Evolutionary conservation across 2,888 invertebrate genomes (phyloP).

Genomic region (Xanthostigma xanthostigma): DNA sequence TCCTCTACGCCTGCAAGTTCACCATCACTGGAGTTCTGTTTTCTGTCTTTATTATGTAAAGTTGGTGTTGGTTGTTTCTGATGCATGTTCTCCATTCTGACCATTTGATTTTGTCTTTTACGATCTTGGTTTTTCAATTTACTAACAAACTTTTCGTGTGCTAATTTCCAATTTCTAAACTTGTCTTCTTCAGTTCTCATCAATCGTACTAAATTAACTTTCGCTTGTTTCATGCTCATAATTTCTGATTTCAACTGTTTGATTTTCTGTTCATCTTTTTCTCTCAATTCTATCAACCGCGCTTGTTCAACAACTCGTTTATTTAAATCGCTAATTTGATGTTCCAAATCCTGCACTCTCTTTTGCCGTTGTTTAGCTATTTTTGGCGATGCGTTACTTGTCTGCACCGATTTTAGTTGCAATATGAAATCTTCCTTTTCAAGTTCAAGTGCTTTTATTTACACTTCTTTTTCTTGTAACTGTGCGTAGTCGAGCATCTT

Average conservation of each 20-base stretch:
- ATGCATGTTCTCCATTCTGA: constrained; percentile 60
- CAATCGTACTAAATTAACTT: constrained; percentile 65
- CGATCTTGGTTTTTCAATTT: constrained; percentile 69
- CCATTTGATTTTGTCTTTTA: constrained; percentile 66
- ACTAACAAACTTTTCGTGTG: constrained; percentile 64
- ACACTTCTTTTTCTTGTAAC: constrained; percentile 46
- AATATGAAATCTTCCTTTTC: constrained; percentile 60
- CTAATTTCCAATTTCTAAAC: constrained; percentile 67
- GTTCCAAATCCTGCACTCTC: constrained; percentile 61
- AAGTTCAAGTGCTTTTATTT: constrained; percentile 51
- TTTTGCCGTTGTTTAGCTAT: constrained; percentile 61
- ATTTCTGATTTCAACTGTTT: constrained; percentile 58
- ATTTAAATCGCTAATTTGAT: constrained; percentile 53
- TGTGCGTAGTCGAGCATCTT: constrained; percentile 29
- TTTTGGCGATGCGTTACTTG: constrained; percentile 37
- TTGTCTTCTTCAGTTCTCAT: constrained; percentile 75
- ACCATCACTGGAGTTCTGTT: too few relatives aligned
- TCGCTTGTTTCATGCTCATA: constrained; percentile 59
- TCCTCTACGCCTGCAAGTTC: neutral
- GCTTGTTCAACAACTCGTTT: constrained; percentile 39
- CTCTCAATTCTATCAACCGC: constrained; percentile 53
- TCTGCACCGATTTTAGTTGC: constrained; percentile 45
- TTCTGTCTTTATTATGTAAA: too few relatives aligned
- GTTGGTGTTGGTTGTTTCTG: constrained; percentile 47
- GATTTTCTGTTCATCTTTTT: constrained; percentile 66